Conservation (phyloP, 2,113 vertebrate species). For the Tautogolabrus adspersus region DNA sequence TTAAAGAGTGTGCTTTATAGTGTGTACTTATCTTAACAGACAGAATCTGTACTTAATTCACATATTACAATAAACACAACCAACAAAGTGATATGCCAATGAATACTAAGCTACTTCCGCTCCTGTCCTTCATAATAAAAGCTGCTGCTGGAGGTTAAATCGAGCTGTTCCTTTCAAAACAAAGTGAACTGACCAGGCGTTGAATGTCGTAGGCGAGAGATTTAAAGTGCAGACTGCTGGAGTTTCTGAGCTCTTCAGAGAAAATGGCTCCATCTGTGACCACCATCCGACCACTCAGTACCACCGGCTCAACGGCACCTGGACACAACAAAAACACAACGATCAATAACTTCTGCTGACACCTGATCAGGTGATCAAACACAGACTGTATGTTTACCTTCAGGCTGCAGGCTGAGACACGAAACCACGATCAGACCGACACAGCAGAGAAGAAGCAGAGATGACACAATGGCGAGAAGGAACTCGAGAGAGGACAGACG, state of each 20-base stretch:
- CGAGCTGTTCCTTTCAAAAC: neutral
- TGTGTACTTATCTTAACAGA: neutral
- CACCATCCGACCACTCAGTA: constrained; percentile 63
- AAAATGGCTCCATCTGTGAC: constrained; percentile 70
- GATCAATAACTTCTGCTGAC: neutral
- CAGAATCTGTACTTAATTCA: too few species aligned
- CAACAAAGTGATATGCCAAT: neutral
- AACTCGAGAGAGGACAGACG: constrained; percentile 66
- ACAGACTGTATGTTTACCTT: constrained; percentile 31
- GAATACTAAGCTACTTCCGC: neutral
- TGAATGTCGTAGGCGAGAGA: constrained; percentile 79
- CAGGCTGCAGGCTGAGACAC: constrained; percentile 56
- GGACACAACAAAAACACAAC: neutral
- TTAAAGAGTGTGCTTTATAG: too few species aligned
- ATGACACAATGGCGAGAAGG: constrained; percentile 41
- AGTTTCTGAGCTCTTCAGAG: constrained; percentile 76
- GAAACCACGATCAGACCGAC: constrained; percentile 44
- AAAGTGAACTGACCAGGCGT: constrained; percentile 55
- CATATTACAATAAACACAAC: neutral
- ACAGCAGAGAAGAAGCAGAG: constrained; percentile 66
- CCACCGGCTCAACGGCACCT: neutral
- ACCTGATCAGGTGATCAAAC: neutral
- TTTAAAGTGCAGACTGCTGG: constrained; percentile 73
- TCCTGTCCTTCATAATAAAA: constrained; percentile 30
- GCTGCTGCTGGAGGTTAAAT: too few species aligned